Conservation (phyloP, 2,888 invertebrate species). For the Eugnorisma glareosa region DNA sequence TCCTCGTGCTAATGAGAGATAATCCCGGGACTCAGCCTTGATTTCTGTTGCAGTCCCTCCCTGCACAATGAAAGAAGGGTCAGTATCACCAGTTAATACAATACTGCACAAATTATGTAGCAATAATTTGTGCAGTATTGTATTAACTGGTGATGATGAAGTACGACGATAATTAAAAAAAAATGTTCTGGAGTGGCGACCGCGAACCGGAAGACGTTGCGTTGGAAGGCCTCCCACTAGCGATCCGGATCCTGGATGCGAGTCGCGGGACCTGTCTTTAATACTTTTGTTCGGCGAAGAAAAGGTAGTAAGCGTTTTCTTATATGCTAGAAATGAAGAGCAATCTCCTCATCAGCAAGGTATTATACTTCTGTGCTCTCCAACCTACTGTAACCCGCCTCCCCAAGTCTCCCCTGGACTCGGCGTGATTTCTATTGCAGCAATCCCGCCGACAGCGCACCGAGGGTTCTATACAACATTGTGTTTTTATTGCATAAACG, state of each 20-base stretch:
- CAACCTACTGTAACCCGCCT: neutral
- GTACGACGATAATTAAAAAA: too few relatives aligned
- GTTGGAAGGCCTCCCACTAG: too few relatives aligned
- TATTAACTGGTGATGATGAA: too few relatives aligned
- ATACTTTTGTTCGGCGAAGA: neutral
- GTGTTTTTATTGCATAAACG: slow-evolving; percentile 70
- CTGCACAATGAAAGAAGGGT: accelerated
- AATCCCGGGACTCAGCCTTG: slow-evolving; percentile 77
- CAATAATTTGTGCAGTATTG: too few relatives aligned
- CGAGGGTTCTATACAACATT: slow-evolving; percentile 58
- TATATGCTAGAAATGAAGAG: neutral
- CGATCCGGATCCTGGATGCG: too few relatives aligned
- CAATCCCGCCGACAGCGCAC: slow-evolving; percentile 51
- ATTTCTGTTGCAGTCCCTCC: slow-evolving; percentile 60
- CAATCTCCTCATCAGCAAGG: neutral
- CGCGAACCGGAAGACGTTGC: too few relatives aligned
- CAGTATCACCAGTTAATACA: slow-evolving; percentile 36
- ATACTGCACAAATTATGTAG: too few relatives aligned
- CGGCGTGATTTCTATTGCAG: slow-evolving; percentile 61
- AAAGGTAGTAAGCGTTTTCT: neutral
- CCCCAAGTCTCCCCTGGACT: slow-evolving; percentile 39
- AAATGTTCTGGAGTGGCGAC: too few relatives aligned
- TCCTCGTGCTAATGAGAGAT: slow-evolving; percentile 85
- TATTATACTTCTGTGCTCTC: slow-evolving; percentile 23
- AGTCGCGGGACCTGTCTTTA: too few relatives aligned